Evolutionary conservation across 2,888 invertebrate genomes (phyloP).

Genomic region (Drosophila fungiperda): DNA sequence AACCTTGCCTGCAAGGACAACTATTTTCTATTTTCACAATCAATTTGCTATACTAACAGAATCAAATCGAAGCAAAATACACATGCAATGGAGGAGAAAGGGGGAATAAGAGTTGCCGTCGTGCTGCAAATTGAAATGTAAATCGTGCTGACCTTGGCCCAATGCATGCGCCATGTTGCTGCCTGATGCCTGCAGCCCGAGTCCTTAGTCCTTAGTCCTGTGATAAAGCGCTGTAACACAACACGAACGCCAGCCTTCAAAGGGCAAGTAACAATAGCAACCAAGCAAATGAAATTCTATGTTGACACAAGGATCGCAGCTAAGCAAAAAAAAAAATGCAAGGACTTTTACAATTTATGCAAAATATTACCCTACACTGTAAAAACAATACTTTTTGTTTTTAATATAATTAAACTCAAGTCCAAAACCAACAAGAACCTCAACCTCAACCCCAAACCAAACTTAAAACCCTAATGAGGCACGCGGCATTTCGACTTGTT

Average conservation of each 20-base stretch:
- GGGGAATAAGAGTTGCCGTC: constrained; percentile 3
- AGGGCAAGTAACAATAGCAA: constrained; percentile 31
- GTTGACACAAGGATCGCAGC: constrained; percentile 43
- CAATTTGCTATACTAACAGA: constrained; percentile 47
- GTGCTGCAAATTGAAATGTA: constrained; percentile 67
- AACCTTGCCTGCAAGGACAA: constrained; percentile 37
- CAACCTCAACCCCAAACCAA: background rate
- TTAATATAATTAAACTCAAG: constrained; percentile 59
- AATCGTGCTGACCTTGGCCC: constrained; percentile 71
- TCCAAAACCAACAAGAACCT: background rate
- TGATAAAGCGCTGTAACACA: constrained; percentile 51
- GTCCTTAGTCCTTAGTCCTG: constrained; percentile 38
- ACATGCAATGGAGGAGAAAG: constrained; percentile 9
- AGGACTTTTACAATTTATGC: constrained; percentile 60
- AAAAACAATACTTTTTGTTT: constrained; percentile 37
- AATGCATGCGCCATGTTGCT: constrained; percentile 38
- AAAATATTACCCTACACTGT: constrained; percentile 26
- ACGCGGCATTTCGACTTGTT: constrained; percentile 45
- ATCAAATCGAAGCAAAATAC: constrained; percentile 30
- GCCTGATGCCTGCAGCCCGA: constrained; percentile 20
- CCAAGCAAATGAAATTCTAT: constrained; percentile 48
- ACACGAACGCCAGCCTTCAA: constrained; percentile 43
- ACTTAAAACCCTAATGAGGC: constrained; percentile 9
- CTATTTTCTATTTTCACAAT: constrained; percentile 26
- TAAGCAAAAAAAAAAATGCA: constrained; percentile 28